Conservation (phyloP, 2,113 vertebrate species). For the Callorhinus ursinus region DNA sequence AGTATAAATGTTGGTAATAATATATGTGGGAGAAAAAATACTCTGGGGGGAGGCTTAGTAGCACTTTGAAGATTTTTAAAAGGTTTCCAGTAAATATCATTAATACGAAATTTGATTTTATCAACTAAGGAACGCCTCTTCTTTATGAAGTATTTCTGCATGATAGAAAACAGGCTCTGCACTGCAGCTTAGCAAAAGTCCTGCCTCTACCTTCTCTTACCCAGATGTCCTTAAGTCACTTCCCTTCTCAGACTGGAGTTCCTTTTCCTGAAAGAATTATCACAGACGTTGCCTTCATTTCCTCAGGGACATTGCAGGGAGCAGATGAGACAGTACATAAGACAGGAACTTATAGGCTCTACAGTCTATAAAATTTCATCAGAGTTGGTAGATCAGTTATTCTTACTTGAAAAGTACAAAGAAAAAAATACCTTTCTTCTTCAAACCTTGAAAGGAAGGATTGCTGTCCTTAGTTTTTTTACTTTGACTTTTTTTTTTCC, state of each 20-base stretch:
- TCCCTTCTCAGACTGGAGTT: not conserved
- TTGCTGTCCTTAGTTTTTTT: not conserved
- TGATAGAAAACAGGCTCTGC: not conserved
- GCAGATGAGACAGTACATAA: not conserved
- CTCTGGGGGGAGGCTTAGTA: not conserved
- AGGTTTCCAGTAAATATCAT: not conserved
- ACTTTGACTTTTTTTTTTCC: not conserved
- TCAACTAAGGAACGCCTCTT: not conserved
- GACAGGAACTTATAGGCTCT: not conserved
- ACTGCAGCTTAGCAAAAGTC: rapidly evolving
- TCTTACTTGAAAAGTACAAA: not conserved
- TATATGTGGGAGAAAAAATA: not conserved
- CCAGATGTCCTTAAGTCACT: not conserved
- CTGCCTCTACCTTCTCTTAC: not conserved
- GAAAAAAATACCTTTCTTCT: not conserved
- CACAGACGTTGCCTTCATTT: not conserved
- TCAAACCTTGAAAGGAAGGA: not conserved
- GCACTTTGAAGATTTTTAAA: not conserved
- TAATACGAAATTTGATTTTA: not conserved
- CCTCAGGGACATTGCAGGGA: not conserved
- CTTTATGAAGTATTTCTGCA: not conserved
- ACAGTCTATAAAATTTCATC: not conserved
- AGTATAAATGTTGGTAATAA: not conserved
- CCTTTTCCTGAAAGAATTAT: not conserved
- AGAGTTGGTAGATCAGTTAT: not conserved